Base-by-base conservation (phyloP, 2,888 invertebrate species). In the Nebria salina region DNA sequence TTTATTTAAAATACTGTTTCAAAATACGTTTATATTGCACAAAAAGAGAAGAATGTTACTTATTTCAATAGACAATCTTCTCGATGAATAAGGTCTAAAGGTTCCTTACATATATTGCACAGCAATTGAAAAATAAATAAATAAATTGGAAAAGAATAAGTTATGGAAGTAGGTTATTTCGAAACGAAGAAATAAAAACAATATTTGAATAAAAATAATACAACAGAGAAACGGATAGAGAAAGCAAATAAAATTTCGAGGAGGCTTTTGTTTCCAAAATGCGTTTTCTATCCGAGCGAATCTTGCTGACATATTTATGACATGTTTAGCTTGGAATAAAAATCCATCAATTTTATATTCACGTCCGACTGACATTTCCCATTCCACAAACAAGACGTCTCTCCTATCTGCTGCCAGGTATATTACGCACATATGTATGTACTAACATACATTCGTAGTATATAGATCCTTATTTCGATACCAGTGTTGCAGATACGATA, bases 301-400 rank as follows among this genome's bases (percentile, higher is more conserved):
- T 73, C 79, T 66, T 20, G 66, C 74, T 75, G 79, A 79, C 79
- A 79, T 79, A 79, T 79, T 75, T 79, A 79, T 74, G 79, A 79
- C 68, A 79, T 75, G 79, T 79, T 79, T 79, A 79, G 79, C 79
- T 72, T 43, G 79, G 75, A 79, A 79, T 79, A 79, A 79, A 79
- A 79, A 79, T 79, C 79, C 74, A 79, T 79, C 79, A 79, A 79
- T 79, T 79, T 79, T 68, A 75, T 75, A 79, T 79, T 66, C 79
- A 41, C 13, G 43, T 26, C 9, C 41, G 65, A 11, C 77, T 34
- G 77, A 20, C 77, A 43, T 70, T 26, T 76, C 42, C 26, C 20
- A 15, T 68, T 25, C 15, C 68, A 13, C 65, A 65, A 34, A 34
- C 34, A 5, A 34, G 34, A 34, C 34, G 34, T 34, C 34, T 34